A percentile compares a stretch with the other conserved stretches of the same genome.
phyloP scores from a whole-genome alignment of 2,888 invertebrate genomes.

The Lasioglossum morio region DNA sequence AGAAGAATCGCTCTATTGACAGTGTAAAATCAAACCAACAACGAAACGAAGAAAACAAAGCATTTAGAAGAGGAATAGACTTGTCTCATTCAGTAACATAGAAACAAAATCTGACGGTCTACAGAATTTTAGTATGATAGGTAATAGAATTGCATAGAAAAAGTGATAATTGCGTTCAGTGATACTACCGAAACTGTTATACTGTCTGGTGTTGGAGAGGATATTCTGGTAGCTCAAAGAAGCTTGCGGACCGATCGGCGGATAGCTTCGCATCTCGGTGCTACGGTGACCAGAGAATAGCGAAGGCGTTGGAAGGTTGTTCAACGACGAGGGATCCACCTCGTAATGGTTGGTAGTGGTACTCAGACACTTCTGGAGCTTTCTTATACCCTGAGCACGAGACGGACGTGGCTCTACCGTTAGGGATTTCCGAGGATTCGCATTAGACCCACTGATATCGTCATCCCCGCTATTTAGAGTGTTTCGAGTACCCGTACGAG shows the following conservation, averaged over 20 bases:
- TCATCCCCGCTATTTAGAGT: conserved; percentile 60
- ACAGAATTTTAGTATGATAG: conserved; percentile 59
- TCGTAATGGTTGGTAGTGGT: conserved; percentile 92
- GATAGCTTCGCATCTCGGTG: conserved; percentile 82
- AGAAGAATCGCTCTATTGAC: conserved; percentile 59
- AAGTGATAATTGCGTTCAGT: conserved; percentile 86
- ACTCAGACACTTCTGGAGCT: conserved; percentile 96
- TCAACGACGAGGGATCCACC: conserved; percentile 77
- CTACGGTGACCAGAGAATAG: conserved; percentile 81
- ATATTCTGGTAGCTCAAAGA: conserved; percentile 82
- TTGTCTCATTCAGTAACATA: conserved; percentile 67
- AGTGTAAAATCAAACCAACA: conserved; percentile 59
- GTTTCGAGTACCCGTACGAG: conserved; percentile 63
- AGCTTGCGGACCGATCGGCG: conserved; percentile 86
- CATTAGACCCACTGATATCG: conserved; percentile 47
- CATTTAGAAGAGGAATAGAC: conserved; percentile 58
- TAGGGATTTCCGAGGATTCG: conserved; percentile 77
- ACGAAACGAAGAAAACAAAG: conserved; percentile 54
- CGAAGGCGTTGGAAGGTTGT: conserved; percentile 77
- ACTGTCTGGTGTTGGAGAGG: conserved; percentile 91
- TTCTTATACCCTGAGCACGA: conserved; percentile 97
- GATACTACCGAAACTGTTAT: conserved; percentile 98
- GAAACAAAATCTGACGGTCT: conserved; percentile 58
- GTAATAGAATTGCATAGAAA: conserved; percentile 38
- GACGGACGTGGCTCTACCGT: conserved; percentile 89